Conservation (phyloP, 2,888 invertebrate species). For the Diarsia dahlii region DNA sequence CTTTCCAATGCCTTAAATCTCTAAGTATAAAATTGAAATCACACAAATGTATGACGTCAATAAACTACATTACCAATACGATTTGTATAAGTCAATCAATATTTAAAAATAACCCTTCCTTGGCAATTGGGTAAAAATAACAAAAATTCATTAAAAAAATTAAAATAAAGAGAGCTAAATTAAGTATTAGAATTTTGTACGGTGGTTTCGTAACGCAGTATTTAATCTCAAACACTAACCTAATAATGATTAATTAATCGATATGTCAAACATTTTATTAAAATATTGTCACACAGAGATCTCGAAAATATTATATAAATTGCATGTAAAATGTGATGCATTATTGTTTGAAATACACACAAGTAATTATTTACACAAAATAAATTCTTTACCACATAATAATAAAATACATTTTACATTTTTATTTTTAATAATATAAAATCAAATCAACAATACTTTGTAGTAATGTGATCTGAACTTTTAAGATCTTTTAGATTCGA, state of each 20-base stretch:
- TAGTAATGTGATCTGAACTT: constrained; percentile 43
- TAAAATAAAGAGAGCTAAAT: constrained; percentile 68
- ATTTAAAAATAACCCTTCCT: background rate
- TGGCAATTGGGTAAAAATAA: constrained; percentile 28
- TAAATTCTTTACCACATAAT: constrained; percentile 51
- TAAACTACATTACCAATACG: constrained; percentile 39
- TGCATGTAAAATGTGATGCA: constrained; percentile 58
- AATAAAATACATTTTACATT: constrained; percentile 57
- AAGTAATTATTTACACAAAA: constrained; percentile 62
- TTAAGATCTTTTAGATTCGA: constrained; percentile 28
- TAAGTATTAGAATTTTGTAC: constrained; percentile 69
- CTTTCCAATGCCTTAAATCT: constrained; percentile 4
- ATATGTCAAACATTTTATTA: constrained; percentile 61
- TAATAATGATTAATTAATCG: constrained; percentile 55
- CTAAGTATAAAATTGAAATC: constrained; percentile 27
- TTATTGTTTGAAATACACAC: constrained; percentile 40
- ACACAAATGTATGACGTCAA: constrained; percentile 30
- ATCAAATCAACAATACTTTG: constrained; percentile 48
- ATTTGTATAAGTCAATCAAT: constrained; percentile 49
- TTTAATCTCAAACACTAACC: constrained; percentile 67
- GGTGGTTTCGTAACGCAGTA: constrained; percentile 73
- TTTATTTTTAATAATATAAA: constrained; percentile 49
- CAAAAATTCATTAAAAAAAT: constrained; percentile 29
- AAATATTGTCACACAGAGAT: constrained; percentile 69
- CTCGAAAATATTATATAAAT: constrained; percentile 55